Conservation (phyloP, 2,797 vertebrate species). For the Sylvia borin region DNA sequence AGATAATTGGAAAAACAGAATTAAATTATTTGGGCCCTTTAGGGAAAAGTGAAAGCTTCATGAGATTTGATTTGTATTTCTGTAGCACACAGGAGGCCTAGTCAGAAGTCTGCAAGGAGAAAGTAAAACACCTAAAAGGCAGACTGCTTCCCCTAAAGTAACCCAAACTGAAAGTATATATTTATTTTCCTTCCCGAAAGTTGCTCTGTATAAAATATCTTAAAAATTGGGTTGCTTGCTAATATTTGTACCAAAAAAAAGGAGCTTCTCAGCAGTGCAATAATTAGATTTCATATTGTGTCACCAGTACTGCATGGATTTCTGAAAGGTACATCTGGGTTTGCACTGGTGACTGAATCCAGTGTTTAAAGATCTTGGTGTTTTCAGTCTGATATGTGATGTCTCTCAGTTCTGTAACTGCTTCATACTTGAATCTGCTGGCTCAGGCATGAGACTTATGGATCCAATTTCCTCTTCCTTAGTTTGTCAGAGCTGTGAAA, state of each 20-base stretch:
- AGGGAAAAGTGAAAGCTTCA: not conserved
- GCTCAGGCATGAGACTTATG: not conserved
- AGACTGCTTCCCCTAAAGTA: not conserved
- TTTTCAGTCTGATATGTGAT: not conserved
- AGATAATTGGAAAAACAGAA: slow-evolving; percentile 13
- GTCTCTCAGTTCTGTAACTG: not conserved
- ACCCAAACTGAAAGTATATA: not conserved
- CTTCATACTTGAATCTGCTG: not conserved
- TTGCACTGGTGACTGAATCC: not conserved
- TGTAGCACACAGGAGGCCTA: not conserved
- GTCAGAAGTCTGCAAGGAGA: not conserved
- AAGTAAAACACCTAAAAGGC: not conserved
- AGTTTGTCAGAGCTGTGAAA: not conserved
- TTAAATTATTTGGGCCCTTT: not conserved
- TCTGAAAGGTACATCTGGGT: not conserved
- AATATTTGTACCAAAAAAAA: not conserved
- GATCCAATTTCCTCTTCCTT: not conserved
- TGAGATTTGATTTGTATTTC: slow-evolving; percentile 3
- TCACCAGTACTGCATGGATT: not conserved
- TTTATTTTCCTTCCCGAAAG: slow-evolving; percentile 13
- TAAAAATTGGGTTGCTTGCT: not conserved
- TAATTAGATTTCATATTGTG: not conserved
- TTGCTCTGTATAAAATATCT: not conserved
- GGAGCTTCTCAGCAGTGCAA: not conserved
- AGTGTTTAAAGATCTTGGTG: not conserved